Conservation (phyloP, 2,797 vertebrate genomes). For the Onychomys leucogaster region DNA sequence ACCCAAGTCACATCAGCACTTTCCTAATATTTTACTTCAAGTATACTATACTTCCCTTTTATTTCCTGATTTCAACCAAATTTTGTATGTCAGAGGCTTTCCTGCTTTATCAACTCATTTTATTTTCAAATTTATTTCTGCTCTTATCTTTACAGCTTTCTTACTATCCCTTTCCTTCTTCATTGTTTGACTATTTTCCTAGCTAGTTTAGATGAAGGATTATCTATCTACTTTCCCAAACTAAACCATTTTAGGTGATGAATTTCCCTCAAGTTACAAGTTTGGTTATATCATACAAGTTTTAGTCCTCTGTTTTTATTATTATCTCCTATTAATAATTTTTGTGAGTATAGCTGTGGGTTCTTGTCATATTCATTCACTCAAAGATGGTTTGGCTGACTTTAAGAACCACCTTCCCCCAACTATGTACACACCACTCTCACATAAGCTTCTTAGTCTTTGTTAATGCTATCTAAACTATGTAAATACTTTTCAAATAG, state of each 20-base stretch:
- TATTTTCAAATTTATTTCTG: neutral
- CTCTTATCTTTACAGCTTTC: neutral
- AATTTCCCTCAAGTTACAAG: slow-evolving; percentile 24
- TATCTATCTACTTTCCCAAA: neutral
- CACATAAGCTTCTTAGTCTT: neutral
- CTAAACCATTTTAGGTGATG: neutral
- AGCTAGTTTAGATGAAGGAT: neutral
- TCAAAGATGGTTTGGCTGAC: neutral
- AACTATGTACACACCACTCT: neutral
- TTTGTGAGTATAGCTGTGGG: neutral
- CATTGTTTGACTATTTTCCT: neutral
- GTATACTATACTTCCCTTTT: neutral
- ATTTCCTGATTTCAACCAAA: neutral
- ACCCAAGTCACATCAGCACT: neutral
- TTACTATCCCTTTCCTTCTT: neutral
- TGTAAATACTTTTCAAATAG: neutral
- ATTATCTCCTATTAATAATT: neutral
- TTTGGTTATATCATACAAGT: neutral
- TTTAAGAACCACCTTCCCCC: neutral
- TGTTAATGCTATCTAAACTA: neutral
- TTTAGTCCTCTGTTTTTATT: neutral
- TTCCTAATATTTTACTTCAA: slow-evolving; percentile 29
- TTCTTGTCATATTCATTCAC: neutral
- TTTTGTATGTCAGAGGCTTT: neutral
- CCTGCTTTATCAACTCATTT: neutral